These are phyloP conservation scores for Fringilla coelebs DNA, from an alignment of 2,797 vertebrate genomes.

Conservation along the genomic window DNA sequence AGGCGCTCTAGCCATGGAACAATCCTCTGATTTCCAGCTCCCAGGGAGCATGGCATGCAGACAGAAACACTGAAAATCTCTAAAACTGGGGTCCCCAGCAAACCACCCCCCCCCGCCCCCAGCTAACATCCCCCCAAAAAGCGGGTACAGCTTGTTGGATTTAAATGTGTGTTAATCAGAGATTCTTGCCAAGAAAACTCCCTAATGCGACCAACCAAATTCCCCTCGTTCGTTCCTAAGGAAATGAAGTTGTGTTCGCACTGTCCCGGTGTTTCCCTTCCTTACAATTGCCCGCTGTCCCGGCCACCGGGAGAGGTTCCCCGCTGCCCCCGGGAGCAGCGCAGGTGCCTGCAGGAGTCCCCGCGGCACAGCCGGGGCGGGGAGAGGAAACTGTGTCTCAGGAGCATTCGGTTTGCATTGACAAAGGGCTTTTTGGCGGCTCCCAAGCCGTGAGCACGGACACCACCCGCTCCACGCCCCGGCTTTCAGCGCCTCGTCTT, in stretches of 20 bases:
- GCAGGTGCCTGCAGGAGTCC: background rate
- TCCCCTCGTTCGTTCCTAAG: background rate
- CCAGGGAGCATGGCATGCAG: accelerated
- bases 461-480: accelerated
- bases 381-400: too few relatives aligned
- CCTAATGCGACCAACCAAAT: background rate
- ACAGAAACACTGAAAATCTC: background rate
- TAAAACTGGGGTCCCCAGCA: background rate
- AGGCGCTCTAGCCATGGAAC: background rate
- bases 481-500: background rate
- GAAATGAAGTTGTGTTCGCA: background rate
- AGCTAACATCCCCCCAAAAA: accelerated
- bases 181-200: background rate
- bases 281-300: accelerated
- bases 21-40: background rate
- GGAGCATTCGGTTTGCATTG: accelerated
- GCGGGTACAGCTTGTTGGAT: background rate
- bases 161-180: background rate
- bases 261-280: background rate
- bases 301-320: accelerated
- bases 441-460: too few relatives aligned
- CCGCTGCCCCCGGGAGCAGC: background rate
- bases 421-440: background rate
- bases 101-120: accelerated
- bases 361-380: background rate